Percentiles rank a stretch among this genome's conserved stretches.
Evolutionary conservation across 2,797 vertebrate genomes (phyloP).

Genomic region (Enteromius viviparus): DNA sequence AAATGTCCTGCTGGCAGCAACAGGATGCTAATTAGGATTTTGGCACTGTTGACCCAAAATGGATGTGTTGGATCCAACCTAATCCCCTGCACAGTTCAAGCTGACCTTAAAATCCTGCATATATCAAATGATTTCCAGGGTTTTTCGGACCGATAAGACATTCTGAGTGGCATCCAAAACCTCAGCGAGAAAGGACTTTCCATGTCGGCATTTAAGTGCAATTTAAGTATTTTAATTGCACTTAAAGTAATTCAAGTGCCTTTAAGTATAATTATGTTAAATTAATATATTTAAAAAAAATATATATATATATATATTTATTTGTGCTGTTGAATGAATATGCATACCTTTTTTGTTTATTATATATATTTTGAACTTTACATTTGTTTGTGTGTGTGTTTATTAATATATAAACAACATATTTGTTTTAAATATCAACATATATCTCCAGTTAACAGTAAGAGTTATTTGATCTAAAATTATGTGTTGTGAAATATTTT

Average conservation of each 20-base stretch:
- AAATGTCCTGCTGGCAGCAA: slow-evolving; percentile 62
- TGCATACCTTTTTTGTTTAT: too few species aligned
- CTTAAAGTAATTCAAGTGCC: too few species aligned
- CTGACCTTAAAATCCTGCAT: slow-evolving; percentile 57
- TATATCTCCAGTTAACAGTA: too few species aligned
- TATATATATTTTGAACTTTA: too few species aligned
- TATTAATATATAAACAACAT: too few species aligned
- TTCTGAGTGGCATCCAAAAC: slow-evolving; percentile 21
- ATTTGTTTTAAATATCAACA: too few species aligned
- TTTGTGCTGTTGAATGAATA: neutral
- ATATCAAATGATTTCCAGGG: slow-evolving; percentile 59
- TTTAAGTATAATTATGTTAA: neutral
- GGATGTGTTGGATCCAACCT: slow-evolving; percentile 55
- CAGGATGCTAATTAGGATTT: slow-evolving; percentile 62
- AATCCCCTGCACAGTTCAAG: slow-evolving; percentile 54
- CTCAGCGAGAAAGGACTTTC: neutral
- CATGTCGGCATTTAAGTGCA: slow-evolving; percentile 6
- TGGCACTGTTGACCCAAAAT: slow-evolving; percentile 58
- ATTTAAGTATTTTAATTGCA: neutral
- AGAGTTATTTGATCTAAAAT: neutral
- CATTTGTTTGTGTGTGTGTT: too few species aligned
- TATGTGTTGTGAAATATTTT: too few species aligned
- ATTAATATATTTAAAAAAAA: neutral
- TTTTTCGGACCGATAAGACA: slow-evolving; percentile 38
- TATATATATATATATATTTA: neutral